These are phyloP conservation scores for Sclerodermus sp. DNA, from an alignment of 2,888 invertebrate species.

Conservation along the genomic window DNA sequence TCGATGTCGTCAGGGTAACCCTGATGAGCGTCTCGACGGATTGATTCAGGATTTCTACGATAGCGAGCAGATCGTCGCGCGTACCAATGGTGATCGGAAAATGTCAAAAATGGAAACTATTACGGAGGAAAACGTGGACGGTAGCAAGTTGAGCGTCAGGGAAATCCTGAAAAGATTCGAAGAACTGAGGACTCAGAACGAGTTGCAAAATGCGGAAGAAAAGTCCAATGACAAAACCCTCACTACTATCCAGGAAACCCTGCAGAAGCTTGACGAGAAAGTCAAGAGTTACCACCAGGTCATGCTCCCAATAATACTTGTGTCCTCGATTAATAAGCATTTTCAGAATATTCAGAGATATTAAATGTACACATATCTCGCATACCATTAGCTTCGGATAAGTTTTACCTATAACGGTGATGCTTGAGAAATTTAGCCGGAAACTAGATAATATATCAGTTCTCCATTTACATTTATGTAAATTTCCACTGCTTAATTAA, in stretches of 20 bases:
- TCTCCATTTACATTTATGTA: too few species aligned
- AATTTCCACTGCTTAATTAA: too few species aligned
- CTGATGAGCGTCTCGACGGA: conserved; percentile 42
- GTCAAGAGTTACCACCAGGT: conserved; percentile 56
- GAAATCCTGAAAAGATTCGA: conserved; percentile 83
- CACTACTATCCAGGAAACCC: conserved; percentile 55
- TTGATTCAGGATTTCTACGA: conserved; percentile 49
- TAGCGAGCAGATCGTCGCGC: conserved; percentile 37
- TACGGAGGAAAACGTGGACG: conserved; percentile 73
- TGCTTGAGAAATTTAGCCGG: too few species aligned
- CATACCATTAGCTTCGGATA: too few species aligned
- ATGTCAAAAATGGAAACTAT: conserved; percentile 74
- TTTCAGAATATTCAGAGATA: neutral
- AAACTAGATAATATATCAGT: too few species aligned
- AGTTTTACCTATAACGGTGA: too few species aligned
- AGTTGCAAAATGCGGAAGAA: conserved; percentile 39
- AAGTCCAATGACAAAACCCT: conserved; percentile 50
- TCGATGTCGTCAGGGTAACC: conserved; percentile 14
- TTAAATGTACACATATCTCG: too few species aligned
- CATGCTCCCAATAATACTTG: conserved; percentile 12
- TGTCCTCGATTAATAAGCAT: conserved; percentile 21
- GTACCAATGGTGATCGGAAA: conserved; percentile 39
- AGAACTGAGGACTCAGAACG: conserved; percentile 61
- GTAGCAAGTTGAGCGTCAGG: conserved; percentile 78
- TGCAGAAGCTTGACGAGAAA: conserved; percentile 58